These are phyloP conservation scores for Geococcyx californianus DNA, from an alignment of 2,113 vertebrate genomes.

Conservation along the genomic window DNA sequence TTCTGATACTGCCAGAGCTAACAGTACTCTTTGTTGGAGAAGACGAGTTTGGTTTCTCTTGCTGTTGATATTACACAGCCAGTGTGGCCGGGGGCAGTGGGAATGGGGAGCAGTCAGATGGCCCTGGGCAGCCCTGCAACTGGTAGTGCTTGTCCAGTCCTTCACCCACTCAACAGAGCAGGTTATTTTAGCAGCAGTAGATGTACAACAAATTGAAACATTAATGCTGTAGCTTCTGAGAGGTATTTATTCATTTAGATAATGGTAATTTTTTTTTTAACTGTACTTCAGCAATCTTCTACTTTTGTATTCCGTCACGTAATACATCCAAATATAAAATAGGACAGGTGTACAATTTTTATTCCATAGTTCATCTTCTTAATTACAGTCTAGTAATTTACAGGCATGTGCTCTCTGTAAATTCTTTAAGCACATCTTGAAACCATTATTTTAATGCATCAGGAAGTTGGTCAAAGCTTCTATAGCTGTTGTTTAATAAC, in stretches of 20 bases:
- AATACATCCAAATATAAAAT: constrained; percentile 50
- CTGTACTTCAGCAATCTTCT: constrained; percentile 13
- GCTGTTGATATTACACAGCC: background rate
- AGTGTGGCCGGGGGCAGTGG: accelerated
- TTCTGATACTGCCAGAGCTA: background rate
- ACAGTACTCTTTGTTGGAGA: background rate
- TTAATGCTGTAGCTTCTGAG: constrained; percentile 35
- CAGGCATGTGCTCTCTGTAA: constrained; percentile 42
- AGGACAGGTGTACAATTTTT: constrained; percentile 39
- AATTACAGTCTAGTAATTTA: constrained; percentile 47
- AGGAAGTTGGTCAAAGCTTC: constrained; percentile 40
- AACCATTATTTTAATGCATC: constrained; percentile 30
- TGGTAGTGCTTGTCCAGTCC: background rate
- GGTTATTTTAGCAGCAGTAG: background rate
- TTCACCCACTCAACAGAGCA: background rate
- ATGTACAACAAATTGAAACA: constrained; percentile 34
- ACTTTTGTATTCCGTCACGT: background rate
- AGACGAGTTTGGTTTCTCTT: background rate
- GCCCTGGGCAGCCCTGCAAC: background rate
- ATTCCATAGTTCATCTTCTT: constrained; percentile 36
- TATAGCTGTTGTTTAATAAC: constrained; percentile 38
- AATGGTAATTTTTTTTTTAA: background rate
- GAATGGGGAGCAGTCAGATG: accelerated
- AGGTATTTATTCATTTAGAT: constrained; percentile 65
- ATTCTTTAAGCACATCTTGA: constrained; percentile 26